phyloP scores from a whole-genome alignment of 2,797 vertebrate genomes.

The Caiman crocodilus region DNA sequence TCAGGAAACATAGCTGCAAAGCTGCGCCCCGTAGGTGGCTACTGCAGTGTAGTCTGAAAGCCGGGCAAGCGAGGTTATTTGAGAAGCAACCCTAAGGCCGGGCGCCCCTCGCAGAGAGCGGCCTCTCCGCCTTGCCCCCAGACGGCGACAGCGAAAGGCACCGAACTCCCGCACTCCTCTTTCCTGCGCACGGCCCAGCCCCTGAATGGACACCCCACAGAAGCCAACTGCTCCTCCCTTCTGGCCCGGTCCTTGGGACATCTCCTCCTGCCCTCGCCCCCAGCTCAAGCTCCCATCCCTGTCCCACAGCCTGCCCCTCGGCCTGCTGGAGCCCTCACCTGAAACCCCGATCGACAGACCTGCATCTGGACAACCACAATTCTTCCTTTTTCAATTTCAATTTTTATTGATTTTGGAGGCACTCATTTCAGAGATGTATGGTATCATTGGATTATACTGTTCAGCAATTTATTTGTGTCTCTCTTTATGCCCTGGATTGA shows the following conservation, averaged over 20 bases:
- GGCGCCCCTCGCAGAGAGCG: fast-evolving
- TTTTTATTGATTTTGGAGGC: slow-evolving; percentile 81
- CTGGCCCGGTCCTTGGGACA: not conserved
- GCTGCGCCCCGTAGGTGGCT: not conserved
- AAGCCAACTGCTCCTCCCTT: not conserved
- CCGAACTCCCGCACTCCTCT: fast-evolving
- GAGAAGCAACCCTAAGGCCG: not conserved
- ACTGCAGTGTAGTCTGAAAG: not conserved
- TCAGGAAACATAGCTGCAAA: not conserved
- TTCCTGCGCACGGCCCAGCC: not conserved
- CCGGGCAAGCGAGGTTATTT: not conserved
- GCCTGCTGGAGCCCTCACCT: not conserved
- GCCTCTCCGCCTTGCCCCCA: not conserved
- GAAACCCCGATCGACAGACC: not conserved
- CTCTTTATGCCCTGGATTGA: slow-evolving; percentile 74
- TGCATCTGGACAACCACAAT: slow-evolving; percentile 66
- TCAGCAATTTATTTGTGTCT: slow-evolving; percentile 79
- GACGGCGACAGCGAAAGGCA: not conserved
- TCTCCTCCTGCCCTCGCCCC: fast-evolving
- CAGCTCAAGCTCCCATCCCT: not conserved
- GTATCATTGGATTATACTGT: slow-evolving; percentile 74
- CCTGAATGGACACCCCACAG: not conserved
- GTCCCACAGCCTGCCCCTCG: not conserved
- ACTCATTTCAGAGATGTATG: slow-evolving; percentile 79
- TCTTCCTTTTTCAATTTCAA: slow-evolving; percentile 80